Base-by-base conservation (phyloP, 23 tunicate species). In the Ascidia mentula region DNA sequence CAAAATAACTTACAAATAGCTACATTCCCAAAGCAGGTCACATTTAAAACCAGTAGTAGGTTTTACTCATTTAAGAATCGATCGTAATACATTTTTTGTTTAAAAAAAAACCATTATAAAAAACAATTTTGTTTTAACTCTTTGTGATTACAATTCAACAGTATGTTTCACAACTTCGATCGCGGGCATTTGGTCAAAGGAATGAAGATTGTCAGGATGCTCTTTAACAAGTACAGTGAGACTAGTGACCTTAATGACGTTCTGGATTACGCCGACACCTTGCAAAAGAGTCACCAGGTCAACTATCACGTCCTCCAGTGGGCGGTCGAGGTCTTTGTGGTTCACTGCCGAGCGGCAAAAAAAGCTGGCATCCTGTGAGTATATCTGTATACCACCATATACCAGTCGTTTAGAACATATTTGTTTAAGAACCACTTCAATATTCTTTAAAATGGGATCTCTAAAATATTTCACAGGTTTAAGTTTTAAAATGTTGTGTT, bases 271-370 rank as follows among this genome's bases (percentile, higher is more conserved):
- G 96, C 96, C 12, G 89, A 90, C 72, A 80, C 75, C n/a, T 73
- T 90, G 38, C 96, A 90, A 40, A 75, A 80, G 36, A 77, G 89
- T 24, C 60, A 82, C 46, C 60, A 80, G 53, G 96, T 90, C 79
- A 90, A 90, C 89, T 61, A 80, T 60, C 73, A 75, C 31, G 96
- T 90, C 12, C 65, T 90, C 36, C 86, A 83, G n/a, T 90, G 96
- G 96, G 89, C 96, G 18, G 79, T 90, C 34, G 96, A 90, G 60
- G 82, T 81, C 17, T 90, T 90, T 61, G 86, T 90, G 36, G 82
- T 90, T 28, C 89, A 90, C 32, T 59, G 42, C 34, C 69, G 36
- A 18, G 34, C 46, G 0, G 96, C 96, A 22, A 90, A 90, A 81
- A 80, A 75, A 45, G 82, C 72, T 18, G 96, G 96, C 26, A 80